These are phyloP conservation scores for Odontothrips loti DNA, from an alignment of 2,888 invertebrate genomes.

Conservation along the genomic window DNA sequence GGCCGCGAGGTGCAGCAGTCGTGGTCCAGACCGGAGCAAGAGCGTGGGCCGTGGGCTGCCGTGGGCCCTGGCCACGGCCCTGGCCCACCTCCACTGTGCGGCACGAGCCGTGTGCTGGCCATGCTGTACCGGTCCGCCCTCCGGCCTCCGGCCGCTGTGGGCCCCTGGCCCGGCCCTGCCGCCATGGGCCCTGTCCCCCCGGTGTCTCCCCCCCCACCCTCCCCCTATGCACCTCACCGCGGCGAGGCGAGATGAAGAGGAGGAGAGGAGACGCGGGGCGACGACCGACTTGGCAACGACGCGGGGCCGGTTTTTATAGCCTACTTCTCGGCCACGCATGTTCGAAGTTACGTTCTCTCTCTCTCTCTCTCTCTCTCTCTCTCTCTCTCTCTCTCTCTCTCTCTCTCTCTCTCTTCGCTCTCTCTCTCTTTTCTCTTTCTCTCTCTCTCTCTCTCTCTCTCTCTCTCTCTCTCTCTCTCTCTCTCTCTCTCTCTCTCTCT, in stretches of 20 bases:
- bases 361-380: background rate
- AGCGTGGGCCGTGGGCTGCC: background rate
- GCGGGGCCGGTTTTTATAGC: conserved; percentile 24
- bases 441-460: background rate
- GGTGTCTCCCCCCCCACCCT: background rate
- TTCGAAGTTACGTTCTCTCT: background rate
- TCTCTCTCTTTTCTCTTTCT: background rate
- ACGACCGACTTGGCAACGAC: conserved; percentile 18
- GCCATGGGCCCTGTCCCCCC: background rate
- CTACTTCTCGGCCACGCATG: conserved; percentile 23
- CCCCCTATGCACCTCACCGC: background rate
- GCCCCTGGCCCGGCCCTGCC: background rate
- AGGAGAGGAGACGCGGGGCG: background rate
- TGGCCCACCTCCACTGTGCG: too few relatives aligned
- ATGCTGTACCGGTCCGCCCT: too few relatives aligned
- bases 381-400: background rate
- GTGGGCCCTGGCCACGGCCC: background rate
- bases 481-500: background rate
- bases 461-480: background rate
- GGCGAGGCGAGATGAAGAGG: background rate
- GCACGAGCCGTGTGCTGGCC: too few relatives aligned
- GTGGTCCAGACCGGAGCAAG: background rate
- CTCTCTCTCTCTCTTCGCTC: background rate
- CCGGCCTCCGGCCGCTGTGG: too few relatives aligned
- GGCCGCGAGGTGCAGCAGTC: background rate